Evolutionary conservation across 1,140 invertebrate species (phyloP).

Genomic region (Rhyzopertha dominica): DNA sequence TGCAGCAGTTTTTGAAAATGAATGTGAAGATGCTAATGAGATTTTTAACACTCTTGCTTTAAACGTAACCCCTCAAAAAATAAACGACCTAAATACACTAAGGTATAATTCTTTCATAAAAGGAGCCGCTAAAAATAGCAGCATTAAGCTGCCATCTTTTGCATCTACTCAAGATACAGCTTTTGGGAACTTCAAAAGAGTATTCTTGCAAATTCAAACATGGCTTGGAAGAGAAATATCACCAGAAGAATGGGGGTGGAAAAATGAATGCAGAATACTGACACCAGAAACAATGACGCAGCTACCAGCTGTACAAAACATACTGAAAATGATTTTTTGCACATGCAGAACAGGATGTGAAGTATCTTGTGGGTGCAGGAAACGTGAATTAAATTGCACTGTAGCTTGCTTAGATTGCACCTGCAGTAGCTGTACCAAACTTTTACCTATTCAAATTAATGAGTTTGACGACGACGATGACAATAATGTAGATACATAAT

Average conservation of each 20-base stretch:
- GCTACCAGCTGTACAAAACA: slow-evolving; percentile 24
- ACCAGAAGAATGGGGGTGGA: slow-evolving; percentile 30
- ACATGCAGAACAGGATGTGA: slow-evolving; percentile 31
- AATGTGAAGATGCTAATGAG: slow-evolving; percentile 3
- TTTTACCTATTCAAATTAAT: slow-evolving; percentile 1
- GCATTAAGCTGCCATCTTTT: slow-evolving; percentile 1
- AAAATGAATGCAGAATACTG: slow-evolving; percentile 17
- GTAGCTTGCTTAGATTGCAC: slow-evolving; percentile 26
- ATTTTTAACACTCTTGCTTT: slow-evolving; percentile 13
- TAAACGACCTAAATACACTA: slow-evolving; percentile 8
- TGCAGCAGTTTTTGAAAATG: slow-evolving; percentile 12
- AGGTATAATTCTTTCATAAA: slow-evolving; percentile 12
- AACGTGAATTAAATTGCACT: slow-evolving; percentile 26
- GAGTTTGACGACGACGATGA: neutral
- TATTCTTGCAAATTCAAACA: slow-evolving; percentile 17
- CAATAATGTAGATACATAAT: neutral
- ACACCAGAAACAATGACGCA: slow-evolving; percentile 23
- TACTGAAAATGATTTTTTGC: slow-evolving; percentile 32
- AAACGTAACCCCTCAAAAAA: slow-evolving; percentile 10
- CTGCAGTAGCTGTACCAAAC: slow-evolving; percentile 19
- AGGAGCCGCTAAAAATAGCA: slow-evolving; percentile 8
- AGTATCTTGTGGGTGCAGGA: slow-evolving; percentile 24
- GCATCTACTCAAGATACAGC: neutral
- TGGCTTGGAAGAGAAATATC: slow-evolving; percentile 24
- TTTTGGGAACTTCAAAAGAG: slow-evolving; percentile 3